Conservation (phyloP, 1,140 invertebrate genomes). For the Metopolophium dirhodum region DNA sequence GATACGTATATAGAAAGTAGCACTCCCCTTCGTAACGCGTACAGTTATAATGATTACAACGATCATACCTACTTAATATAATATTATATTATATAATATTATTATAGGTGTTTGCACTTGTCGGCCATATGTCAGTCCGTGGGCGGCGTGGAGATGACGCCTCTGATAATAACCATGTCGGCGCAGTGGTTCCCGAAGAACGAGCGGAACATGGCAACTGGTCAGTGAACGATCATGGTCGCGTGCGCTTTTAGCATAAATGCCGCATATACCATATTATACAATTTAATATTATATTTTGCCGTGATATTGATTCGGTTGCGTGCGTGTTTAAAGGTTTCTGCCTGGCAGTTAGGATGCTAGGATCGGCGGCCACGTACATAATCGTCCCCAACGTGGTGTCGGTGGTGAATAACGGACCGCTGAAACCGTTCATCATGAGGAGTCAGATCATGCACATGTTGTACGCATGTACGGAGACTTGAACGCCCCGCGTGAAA, state of each 20-base stretch:
- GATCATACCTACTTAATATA: not conserved
- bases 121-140: not conserved
- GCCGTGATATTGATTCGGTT: not conserved
- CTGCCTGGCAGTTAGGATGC: not conserved
- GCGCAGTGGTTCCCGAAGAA: conserved; percentile 33
- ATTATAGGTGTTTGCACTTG: conserved; percentile 25
- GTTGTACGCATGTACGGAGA: not conserved
- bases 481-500: not conserved
- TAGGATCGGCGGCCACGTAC: conserved; percentile 6
- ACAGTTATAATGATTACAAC: not conserved
- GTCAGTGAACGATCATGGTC: not conserved
- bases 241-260: not conserved
- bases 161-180: conserved; percentile 23
- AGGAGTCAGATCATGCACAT: not conserved
- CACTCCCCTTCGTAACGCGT: not conserved
- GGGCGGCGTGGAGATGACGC: conserved; percentile 4
- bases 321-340: not conserved
- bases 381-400: not conserved
- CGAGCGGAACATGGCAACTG: conserved; percentile 19
- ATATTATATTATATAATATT: not conserved
- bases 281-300: not conserved
- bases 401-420: too few species aligned
- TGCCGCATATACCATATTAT: not conserved
- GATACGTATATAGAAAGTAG: not conserved
- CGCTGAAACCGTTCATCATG: not conserved